Conservation (phyloP, 2,888 invertebrate genomes). For the Bembecia ichneumoniformis region DNA sequence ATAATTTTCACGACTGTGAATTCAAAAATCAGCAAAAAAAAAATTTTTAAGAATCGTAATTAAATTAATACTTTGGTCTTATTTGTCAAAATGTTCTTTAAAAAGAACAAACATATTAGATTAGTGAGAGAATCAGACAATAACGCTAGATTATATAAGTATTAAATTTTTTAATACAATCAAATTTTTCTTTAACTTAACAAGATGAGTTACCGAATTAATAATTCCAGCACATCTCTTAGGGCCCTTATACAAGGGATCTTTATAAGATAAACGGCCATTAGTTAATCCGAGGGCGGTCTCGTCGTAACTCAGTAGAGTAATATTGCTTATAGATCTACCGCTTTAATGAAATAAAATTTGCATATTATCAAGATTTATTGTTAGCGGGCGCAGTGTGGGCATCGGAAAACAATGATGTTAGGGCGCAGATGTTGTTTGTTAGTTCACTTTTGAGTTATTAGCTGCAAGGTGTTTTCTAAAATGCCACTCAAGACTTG, state of each 20-base stretch:
- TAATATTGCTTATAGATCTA: slow-evolving; percentile 63
- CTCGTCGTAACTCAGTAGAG: slow-evolving; percentile 55
- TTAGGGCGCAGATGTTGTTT: slow-evolving; percentile 30
- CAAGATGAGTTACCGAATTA: slow-evolving; percentile 26
- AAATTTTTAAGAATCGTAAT: no score
- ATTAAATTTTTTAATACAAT: no score
- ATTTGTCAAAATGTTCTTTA: no score
- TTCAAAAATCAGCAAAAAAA: no score
- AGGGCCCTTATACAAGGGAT: slow-evolving; percentile 20
- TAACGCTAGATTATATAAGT: no score
- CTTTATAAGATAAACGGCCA: slow-evolving; percentile 69
- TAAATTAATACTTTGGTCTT: no score
- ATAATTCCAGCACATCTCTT: slow-evolving; percentile 46
- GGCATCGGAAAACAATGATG: slow-evolving; percentile 58
- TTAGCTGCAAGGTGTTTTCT: slow-evolving; percentile 7
- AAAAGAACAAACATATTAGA: no score
- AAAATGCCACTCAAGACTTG: slow-evolving; percentile 8
- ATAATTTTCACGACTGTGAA: no score
- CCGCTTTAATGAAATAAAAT: slow-evolving; percentile 71
- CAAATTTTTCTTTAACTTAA: no score
- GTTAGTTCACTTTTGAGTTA: slow-evolving; percentile 7
- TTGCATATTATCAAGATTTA: slow-evolving; percentile 70
- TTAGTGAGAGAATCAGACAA: no score
- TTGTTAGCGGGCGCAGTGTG: slow-evolving; percentile 30
- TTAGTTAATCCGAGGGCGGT: slow-evolving; percentile 66